Conservation (phyloP, 2,888 invertebrate genomes). For the Cantharis lateralis region DNA sequence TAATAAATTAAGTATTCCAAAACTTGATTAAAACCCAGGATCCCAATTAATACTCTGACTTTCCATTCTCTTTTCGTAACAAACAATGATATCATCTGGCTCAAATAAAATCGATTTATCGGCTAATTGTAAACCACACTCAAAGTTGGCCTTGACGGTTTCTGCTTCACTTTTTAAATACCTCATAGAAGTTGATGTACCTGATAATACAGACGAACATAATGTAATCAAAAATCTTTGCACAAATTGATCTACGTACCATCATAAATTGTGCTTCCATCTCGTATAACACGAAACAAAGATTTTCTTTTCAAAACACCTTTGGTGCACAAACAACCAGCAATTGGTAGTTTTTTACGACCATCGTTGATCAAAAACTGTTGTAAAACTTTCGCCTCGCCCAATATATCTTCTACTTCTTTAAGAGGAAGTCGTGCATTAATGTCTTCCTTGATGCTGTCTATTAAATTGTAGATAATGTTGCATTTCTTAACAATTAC, state of each 20-base stretch:
- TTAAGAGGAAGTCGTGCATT: constrained; percentile 70
- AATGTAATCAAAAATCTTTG: neutral
- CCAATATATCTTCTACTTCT: constrained; percentile 76
- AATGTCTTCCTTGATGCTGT: constrained; percentile 83
- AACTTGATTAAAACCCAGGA: constrained; percentile 76
- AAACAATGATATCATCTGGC: constrained; percentile 78
- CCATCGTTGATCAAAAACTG: constrained; percentile 81
- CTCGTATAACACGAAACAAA: constrained; percentile 70
- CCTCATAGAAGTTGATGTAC: constrained; percentile 78
- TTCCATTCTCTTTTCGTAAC: constrained; percentile 71
- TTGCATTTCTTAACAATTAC: constrained; percentile 75
- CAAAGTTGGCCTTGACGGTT: constrained; percentile 78
- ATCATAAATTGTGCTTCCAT: constrained; percentile 68
- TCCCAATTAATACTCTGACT: constrained; percentile 78
- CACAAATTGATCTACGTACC: constrained; percentile 58
- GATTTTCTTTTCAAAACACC: constrained; percentile 74
- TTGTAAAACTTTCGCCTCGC: constrained; percentile 85
- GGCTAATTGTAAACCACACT: constrained; percentile 85
- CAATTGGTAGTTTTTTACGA: constrained; percentile 80
- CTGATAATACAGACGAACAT: constrained; percentile 53
- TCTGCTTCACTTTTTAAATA: constrained; percentile 89
- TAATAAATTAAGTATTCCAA: neutral
- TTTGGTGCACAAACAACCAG: constrained; percentile 84
- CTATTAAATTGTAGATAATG: constrained; percentile 92
- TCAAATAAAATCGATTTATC: constrained; percentile 66